These are phyloP conservation scores for Herminia tarsipennalis DNA, from an alignment of 2,888 invertebrate species.

Conservation along the genomic window DNA sequence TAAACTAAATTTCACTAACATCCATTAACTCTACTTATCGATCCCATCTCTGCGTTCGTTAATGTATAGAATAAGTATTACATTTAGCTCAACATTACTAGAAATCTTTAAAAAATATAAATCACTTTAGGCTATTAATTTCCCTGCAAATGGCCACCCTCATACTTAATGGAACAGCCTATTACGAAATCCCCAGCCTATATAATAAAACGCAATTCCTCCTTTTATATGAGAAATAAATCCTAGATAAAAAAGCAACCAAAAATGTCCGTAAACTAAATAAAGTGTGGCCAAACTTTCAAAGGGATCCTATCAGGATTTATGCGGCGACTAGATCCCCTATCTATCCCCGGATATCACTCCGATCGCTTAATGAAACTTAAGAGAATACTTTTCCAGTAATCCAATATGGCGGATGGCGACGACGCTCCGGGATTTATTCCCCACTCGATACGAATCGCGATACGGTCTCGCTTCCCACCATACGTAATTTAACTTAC, in stretches of 20 bases:
- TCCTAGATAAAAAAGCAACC: slow-evolving; percentile 16
- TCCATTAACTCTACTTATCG: too few relatives aligned
- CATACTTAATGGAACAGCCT: neutral
- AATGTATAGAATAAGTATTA: too few relatives aligned
- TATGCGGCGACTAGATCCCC: slow-evolving; percentile 51
- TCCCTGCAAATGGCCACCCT: neutral
- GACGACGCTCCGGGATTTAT: slow-evolving; percentile 72
- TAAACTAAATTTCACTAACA: too few relatives aligned
- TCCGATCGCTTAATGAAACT: slow-evolving; percentile 82
- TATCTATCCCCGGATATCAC: slow-evolving; percentile 63
- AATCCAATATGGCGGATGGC: slow-evolving; percentile 74
- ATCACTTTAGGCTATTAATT: neutral
- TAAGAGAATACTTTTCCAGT: slow-evolving; percentile 77
- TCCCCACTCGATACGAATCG: slow-evolving; percentile 70
- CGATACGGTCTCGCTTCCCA: slow-evolving; percentile 66
- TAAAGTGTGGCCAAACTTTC: slow-evolving; percentile 52
- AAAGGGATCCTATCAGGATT: slow-evolving; percentile 55
- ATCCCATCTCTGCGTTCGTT: too few relatives aligned
- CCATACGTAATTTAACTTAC: slow-evolving; percentile 81
- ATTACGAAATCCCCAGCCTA: too few relatives aligned
- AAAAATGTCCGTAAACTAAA: slow-evolving; percentile 38
- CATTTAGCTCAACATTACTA: too few relatives aligned
- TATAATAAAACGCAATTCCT: slow-evolving; percentile 18
- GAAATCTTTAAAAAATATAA: too few relatives aligned
- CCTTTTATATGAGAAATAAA: slow-evolving; percentile 30